Conservation (phyloP, 2,113 vertebrate species). For the Hydrochoerus hydrochaeris region DNA sequence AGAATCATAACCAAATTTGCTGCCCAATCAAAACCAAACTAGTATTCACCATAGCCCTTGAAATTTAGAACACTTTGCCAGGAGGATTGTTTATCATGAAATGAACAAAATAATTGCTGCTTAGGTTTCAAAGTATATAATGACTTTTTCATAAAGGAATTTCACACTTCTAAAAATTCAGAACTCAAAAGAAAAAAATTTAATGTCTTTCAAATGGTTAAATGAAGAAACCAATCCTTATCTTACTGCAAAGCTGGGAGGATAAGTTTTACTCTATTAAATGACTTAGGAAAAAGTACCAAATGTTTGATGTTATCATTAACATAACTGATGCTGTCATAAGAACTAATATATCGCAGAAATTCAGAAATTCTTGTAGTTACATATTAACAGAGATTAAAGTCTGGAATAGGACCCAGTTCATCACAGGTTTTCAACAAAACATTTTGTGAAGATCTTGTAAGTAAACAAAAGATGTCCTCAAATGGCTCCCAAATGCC, state of each 20-base stretch:
- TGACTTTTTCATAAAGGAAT: background rate
- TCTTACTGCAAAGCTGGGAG: background rate
- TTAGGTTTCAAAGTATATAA: background rate
- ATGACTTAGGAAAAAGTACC: background rate
- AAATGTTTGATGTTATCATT: background rate
- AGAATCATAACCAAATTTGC: background rate
- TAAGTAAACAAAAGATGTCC: conserved; percentile 67
- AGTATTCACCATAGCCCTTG: conserved; percentile 2
- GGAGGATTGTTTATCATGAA: conserved; percentile 26
- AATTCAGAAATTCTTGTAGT: background rate
- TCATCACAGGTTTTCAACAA: conserved; percentile 43
- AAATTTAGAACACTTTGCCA: conserved; percentile 36
- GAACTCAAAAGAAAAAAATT: conserved; percentile 8
- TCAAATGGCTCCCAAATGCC: conserved; percentile 73
- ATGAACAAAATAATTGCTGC: background rate
- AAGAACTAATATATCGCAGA: background rate
- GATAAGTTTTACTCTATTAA: background rate
- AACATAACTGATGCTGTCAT: background rate
- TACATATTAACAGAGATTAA: background rate
- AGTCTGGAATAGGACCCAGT: background rate
- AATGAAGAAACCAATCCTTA: background rate
- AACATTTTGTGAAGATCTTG: conserved; percentile 43
- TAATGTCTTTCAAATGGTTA: conserved; percentile 24
- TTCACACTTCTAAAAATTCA: conserved; percentile 33
- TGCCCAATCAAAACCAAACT: background rate